Evolutionary conservation across 2,797 vertebrate genomes (phyloP).

Genomic region (Sebastes oblongus): DNA sequence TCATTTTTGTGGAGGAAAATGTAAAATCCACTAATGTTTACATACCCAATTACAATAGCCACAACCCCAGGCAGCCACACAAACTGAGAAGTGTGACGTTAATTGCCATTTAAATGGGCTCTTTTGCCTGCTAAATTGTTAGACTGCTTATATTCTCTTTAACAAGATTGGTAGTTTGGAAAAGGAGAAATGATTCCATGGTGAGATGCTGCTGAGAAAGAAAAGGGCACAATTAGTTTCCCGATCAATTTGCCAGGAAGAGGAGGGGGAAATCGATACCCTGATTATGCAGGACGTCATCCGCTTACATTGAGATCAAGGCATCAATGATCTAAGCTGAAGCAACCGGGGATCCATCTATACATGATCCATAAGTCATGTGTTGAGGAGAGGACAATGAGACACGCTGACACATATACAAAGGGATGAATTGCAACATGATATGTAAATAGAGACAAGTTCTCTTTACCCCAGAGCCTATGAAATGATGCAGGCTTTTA

Average conservation of each 20-base stretch:
- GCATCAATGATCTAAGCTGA: slow-evolving; percentile 63
- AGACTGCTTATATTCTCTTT: slow-evolving; percentile 58
- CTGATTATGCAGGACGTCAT: slow-evolving; percentile 77
- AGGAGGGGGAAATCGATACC: slow-evolving; percentile 69
- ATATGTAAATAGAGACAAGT: slow-evolving; percentile 62
- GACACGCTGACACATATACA: slow-evolving; percentile 20
- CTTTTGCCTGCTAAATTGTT: slow-evolving; percentile 57
- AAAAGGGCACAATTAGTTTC: slow-evolving; percentile 79
- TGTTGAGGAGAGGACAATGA: slow-evolving; percentile 2
- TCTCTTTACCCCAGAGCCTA: slow-evolving; percentile 56
- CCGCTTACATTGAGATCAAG: slow-evolving; percentile 70
- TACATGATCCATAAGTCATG: slow-evolving; percentile 49
- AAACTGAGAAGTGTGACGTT: slow-evolving; percentile 59
- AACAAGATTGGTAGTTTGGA: slow-evolving; percentile 60
- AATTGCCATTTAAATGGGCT: slow-evolving; percentile 65
- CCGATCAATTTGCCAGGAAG: slow-evolving; percentile 72
- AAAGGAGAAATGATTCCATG: slow-evolving; percentile 51
- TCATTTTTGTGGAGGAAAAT: slow-evolving; percentile 27
- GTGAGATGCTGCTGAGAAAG: slow-evolving; percentile 51
- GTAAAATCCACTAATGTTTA: slow-evolving; percentile 54
- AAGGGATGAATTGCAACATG: slow-evolving; percentile 35
- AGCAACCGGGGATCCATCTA: slow-evolving; percentile 47
- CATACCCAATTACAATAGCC: slow-evolving; percentile 55
- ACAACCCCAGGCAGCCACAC: slow-evolving; percentile 33
- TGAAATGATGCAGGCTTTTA: slow-evolving; percentile 67